These are phyloP conservation scores for Uloborus diversus DNA, from an alignment of 1,140 invertebrate genomes.

Conservation along the genomic window DNA sequence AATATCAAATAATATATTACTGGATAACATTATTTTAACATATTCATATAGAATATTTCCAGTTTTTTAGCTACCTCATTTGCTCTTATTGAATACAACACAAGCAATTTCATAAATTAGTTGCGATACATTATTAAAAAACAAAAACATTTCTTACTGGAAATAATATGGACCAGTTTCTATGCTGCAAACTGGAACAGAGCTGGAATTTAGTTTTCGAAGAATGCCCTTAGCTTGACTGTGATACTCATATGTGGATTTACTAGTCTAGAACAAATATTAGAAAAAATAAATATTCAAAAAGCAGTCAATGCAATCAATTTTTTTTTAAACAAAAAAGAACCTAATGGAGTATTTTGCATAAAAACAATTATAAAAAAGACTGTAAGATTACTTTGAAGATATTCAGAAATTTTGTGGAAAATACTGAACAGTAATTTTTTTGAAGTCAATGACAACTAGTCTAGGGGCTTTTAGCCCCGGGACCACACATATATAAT, in stretches of 20 bases:
- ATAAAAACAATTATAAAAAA: not conserved
- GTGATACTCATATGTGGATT: conserved; percentile 95
- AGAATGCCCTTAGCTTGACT: conserved; percentile 99
- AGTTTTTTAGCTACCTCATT: no score
- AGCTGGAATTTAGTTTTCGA: conserved; percentile 86
- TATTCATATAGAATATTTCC: no score
- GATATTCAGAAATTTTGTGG: no score
- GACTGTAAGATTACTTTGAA: not conserved
- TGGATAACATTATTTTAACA: no score
- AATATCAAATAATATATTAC: no score
- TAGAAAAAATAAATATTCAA: not conserved
- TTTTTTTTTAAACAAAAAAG: not conserved
- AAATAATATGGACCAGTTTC: conserved; percentile 97
- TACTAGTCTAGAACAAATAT: conserved; percentile 77
- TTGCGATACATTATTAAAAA: not conserved
- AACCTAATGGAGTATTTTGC: not conserved
- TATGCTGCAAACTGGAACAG: conserved; percentile 90
- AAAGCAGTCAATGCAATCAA: not conserved
- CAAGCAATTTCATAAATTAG: no score
- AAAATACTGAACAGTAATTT: no score
- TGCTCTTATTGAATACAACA: no score
- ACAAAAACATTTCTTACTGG: conserved; percentile 79
- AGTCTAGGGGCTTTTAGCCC: no score
- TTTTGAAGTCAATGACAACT: no score
- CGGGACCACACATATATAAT: no score